A percentile compares a stretch with the other conserved stretches of the same genome.
Evolutionary conservation across 2,888 invertebrate species (phyloP).

Genomic region (Toxonevra muliebris): DNA sequence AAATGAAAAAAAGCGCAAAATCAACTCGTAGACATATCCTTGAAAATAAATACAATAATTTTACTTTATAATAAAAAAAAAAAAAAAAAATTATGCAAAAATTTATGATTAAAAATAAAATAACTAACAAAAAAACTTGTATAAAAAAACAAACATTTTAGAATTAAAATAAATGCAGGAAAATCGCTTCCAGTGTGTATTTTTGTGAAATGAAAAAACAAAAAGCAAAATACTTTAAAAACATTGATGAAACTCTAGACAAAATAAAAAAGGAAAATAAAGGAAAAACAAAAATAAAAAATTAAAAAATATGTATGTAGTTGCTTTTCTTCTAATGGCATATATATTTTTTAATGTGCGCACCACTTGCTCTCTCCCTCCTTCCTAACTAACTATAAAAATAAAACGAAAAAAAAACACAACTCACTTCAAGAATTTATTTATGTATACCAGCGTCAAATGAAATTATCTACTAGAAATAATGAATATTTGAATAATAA

Average conservation of each 20-base stretch:
- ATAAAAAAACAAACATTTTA: conserved; percentile 7
- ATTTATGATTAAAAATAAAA: conserved; percentile 21
- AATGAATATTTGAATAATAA: too few species aligned
- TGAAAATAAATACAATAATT: conserved; percentile 45
- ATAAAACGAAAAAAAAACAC: too few species aligned
- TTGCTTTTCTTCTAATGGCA: conserved; percentile 30
- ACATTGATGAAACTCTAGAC: conserved; percentile 14
- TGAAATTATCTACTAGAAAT: too few species aligned
- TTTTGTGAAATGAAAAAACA: conserved; percentile 3
- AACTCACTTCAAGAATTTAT: too few species aligned
- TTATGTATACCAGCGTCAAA: too few species aligned
- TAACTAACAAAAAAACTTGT: not conserved
- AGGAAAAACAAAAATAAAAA: conserved; percentile 45
- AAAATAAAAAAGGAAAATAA: conserved; percentile 11
- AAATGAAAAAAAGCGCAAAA: conserved; percentile 39
- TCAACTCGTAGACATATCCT: conserved; percentile 63
- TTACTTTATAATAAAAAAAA: conserved; percentile 38
- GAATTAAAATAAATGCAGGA: not conserved
- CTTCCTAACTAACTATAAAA: too few species aligned
- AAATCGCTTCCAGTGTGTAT: conserved; percentile 14
- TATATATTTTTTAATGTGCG: not conserved
- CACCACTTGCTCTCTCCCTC: too few species aligned
- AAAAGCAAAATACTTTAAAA: not conserved
- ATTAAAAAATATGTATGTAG: conserved; percentile 18
- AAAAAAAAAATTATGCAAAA: conserved; percentile 23